phyloP scores from a whole-genome alignment of 64 coral and sea anemone species.

The Actinia equina region DNA sequence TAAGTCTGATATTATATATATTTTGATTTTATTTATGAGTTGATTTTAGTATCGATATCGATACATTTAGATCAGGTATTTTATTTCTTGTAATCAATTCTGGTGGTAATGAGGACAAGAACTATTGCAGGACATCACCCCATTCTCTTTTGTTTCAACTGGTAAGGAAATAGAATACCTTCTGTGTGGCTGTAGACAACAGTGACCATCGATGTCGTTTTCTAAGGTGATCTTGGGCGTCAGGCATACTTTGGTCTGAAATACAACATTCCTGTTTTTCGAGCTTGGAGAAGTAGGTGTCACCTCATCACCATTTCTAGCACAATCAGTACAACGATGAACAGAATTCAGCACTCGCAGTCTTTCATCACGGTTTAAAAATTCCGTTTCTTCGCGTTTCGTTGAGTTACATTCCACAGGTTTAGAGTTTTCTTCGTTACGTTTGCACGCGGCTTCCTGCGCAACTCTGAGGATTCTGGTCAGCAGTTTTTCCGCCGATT shows the following conservation, averaged over 20 bases:
- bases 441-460: background rate
- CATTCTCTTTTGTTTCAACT: background rate
- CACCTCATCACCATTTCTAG: background rate
- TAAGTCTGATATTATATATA: no score
- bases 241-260: background rate
- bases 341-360: background rate
- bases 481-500: constrained; percentile 5
- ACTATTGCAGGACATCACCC: background rate
- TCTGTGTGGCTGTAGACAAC: constrained; percentile 7
- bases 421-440: background rate
- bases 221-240: constrained; percentile 16
- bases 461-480: background rate
- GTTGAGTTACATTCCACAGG: background rate
- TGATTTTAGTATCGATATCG: background rate
- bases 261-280: background rate
- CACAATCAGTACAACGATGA: background rate
- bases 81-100: background rate
- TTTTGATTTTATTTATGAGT: no score
- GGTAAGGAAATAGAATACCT: background rate
- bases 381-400: background rate
- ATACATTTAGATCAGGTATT: background rate
- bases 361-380: background rate
- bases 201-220: background rate
- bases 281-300: background rate
- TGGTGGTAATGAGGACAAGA: background rate